A percentile compares a stretch with the other conserved stretches of the same genome.
Evolutionary conservation across 2,888 invertebrate species (phyloP).

Genomic region (Bembecia ichneumoniformis): DNA sequence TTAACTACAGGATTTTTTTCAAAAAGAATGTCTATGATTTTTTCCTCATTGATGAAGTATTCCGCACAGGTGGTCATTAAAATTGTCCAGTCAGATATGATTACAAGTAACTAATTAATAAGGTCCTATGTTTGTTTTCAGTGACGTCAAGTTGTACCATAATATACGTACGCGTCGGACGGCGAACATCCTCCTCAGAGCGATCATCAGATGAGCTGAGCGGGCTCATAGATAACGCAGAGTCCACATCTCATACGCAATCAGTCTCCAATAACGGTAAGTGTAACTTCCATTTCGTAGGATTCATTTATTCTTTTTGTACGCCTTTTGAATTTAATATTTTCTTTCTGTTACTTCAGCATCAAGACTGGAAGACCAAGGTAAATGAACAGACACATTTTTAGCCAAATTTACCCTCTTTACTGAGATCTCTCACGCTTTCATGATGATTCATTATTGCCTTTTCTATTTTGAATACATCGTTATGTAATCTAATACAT

Average conservation of each 20-base stretch:
- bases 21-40: too few relatives aligned
- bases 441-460: too few relatives aligned
- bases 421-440: too few relatives aligned
- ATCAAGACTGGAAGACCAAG: slow-evolving; percentile 22
- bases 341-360: slow-evolving; percentile 7
- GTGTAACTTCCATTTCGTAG: not conserved
- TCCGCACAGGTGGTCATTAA: too few relatives aligned
- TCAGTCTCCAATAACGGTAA: slow-evolving; percentile 36
- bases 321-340: slow-evolving; percentile 3
- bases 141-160: slow-evolving; percentile 87
- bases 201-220: slow-evolving; percentile 49
- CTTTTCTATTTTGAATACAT: too few relatives aligned
- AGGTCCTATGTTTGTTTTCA: slow-evolving; percentile 30
- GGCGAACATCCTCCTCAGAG: slow-evolving; percentile 76
- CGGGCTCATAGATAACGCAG: slow-evolving; percentile 52
- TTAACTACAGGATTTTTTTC: too few relatives aligned
- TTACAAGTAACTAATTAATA: too few relatives aligned
- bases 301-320: not conserved
- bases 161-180: slow-evolving; percentile 84
- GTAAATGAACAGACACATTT: slow-evolving; percentile 10
- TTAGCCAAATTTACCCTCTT: too few relatives aligned
- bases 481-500: too few relatives aligned
- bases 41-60: too few relatives aligned
- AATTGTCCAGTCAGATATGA: too few relatives aligned
- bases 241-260: slow-evolving; percentile 41